Base-by-base conservation (phyloP, 1,140 invertebrate genomes). In the Sycobia sp. region DNA sequence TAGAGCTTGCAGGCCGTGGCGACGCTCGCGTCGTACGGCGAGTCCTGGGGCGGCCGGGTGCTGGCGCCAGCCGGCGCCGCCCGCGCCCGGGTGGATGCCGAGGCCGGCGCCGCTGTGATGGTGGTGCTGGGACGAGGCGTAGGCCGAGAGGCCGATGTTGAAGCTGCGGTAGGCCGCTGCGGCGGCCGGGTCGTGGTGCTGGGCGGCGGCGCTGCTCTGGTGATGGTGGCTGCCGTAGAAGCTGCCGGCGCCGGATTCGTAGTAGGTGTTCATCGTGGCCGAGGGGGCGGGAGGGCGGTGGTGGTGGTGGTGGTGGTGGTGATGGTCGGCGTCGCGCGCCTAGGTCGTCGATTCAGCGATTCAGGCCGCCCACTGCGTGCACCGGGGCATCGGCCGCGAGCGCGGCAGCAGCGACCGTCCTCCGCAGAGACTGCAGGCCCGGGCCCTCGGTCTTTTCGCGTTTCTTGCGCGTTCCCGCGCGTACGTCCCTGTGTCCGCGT, bases 151-250 rank as follows among this genome's bases (percentile, higher is more conserved):
- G 38, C 92, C 91, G 53, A 95, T 82, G 8, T 93, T 92, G 70
- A 91, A 91, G 29, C 5, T 86, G 81, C 95, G 92, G 72, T 89
- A 86, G 43, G 88, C 88, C 41, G 87, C 86, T 39, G 85, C 88
- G 39, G 86, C 87, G 62, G 84, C 84, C 68, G 87, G 84, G 79
- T 89, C 83, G 61, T 87, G 84, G 67, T 87, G 86, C 71, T 91
- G 89, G 67, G 88, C 88, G 9, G 87, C 86, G 38, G 88, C 87
- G 16, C 88, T 85, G 65, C 88, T 84, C 74, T 90, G 89, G 76
- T 92, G 91, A 71, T 91, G 90, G 80, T 93, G 93, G 70, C 90
- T 88, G 83, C 92, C 92, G 83, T 95, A 95, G 85, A 95, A 95
- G 80, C 93, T 92, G 81, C 79, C 75, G 47, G 78, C 71, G 69